Evolutionary conservation across 2,888 invertebrate genomes (phyloP), one percentile per base, ranked within the genome.

Genomic region (Octodonta nipae): DNA sequence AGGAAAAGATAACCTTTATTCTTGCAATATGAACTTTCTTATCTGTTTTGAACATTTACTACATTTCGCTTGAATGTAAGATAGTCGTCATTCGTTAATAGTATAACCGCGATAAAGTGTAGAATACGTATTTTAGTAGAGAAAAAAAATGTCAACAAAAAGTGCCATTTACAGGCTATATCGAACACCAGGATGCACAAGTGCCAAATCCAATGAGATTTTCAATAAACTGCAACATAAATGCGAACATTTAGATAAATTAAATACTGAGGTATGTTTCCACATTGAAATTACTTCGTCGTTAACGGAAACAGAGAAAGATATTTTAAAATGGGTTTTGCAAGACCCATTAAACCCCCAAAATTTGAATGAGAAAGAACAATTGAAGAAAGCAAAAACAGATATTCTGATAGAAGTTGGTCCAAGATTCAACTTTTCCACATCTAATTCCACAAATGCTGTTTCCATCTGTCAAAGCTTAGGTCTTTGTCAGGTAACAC

Each of bases 371-470:
- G 64, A 67, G 48, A 60, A 65, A 40, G 67, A 73, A 17, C 54
- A 61, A 8, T 67, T 75, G 31, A 51, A 58, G 41, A 50, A 61
- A 15, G 50, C 55, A 26, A 50, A 54, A 20, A 58, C 62, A 38
- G 56, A 64, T 15, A 41, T 68, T 7, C 43, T 88, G 4, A 70
- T 92, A 48, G 92, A 92, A 71, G 83, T 89, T 56, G 92, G 92
- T 14, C 92, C 92, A 17, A 77, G 91, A 46, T 78, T 91, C 47
- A 89, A 91, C 62, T 93, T 93, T 59, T 91, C 89, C 10, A 95
- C 95, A 22, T 81, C 96, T 0, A 87, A 87, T 58, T 93, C 92
- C 1, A 93, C 91, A 45, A 96, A 96, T 64, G 88, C 91, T 15
- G 85, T 95, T 1, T 89, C 92, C 32, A 93, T 95, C 46, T 92